Base-by-base conservation (phyloP, 2,113 vertebrate species). In the Perca schrenkii region DNA sequence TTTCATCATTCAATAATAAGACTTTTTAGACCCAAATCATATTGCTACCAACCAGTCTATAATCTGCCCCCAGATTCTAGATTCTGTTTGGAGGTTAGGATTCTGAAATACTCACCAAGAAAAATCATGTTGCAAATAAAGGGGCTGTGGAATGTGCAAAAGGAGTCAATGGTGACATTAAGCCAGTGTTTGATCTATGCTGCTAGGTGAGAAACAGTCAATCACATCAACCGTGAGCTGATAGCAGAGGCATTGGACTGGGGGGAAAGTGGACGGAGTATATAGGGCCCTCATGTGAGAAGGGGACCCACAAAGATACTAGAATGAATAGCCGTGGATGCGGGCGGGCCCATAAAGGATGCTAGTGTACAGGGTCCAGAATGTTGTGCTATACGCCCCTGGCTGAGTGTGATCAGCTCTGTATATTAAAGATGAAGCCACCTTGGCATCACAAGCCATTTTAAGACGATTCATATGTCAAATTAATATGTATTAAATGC, bases 121-220 rank as follows among this genome's bases (percentile, higher is more conserved):
- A 1, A n/a, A 50, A 25, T 31, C 14, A 36, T 47, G 6, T 22
- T 8, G 49, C 25, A 36, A 15, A 4, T 53, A 50, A 10, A 22
- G 31, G 10, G 15, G 13, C 34, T 8, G 11, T 36, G 15, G 1
- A 6, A 34, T 61, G 43, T 52, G 17, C 6, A 19, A 40, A 49
- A 31, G 0, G 6, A 58, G 34, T 54, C 53, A 66, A 0, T 6
- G 2, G 46, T 61, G 63, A 36, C 49, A 72, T n/a, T 43, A 22
- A 66, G 5, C 21, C 71, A 57, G 25, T 54, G 57, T 77, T 43
- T 58, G 7, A 53, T 53, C 66, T 47, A 75, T 71, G 54, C 62
- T 86, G 40, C 74, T 57, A 69, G 64, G 63, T 69, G 77, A 72
- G 63, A 82, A 77, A 56, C 40, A 73, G 57, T n/a, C 58, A 57